Evolutionary conservation across 2,888 invertebrate species (phyloP), one percentile per base, ranked within the genome.

Genomic region (Hoplodrina ambigua): DNA sequence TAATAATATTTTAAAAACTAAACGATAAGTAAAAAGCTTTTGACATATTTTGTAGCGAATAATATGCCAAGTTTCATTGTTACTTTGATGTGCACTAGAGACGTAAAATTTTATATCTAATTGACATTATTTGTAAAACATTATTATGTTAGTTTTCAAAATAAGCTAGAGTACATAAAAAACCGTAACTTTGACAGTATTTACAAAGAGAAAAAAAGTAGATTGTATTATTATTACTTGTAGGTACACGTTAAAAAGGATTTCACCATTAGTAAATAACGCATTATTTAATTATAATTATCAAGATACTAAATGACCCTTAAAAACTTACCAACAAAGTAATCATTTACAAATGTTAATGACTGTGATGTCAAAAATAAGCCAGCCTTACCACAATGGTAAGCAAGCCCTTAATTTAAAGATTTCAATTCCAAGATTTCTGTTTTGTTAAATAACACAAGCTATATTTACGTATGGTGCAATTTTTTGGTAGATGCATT

Each of bases 201-300:
- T 55, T 37, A 56, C 50, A 44, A 44, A 44, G 20, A 19, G 44
- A 69, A 3, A 41, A 56, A 41, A 37, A 67, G 10, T 52, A 52
- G 17, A 17, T 41, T n/a, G 19, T 41, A 66, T 52, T 52, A 17
- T 6, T 44, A 53, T 30, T 8, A 44, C 20, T 1, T 15, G 37
- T 8, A 41, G 25, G 5, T 37, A 41, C 8, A 30, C 20, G 44
- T 20, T 13, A 57, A 53, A 44, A 25, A 15, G 41, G 41, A 44
- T 30, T 67, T 41, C 30, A 30, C 30, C 13, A 53, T 30, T 11
- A 53, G 20, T 7, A 41, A 41, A 41, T 25, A 44, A 33, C 19
- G 17, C 13, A 44, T n/a, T 30, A 20, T 20, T 44, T 41, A 1
- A n/a, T 3, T n/a, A n/a, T 41, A 52, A 41, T 33, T 44, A 53